These are phyloP conservation scores for Austrolebias charrua DNA, from an alignment of 2,797 vertebrate genomes.

Conservation along the genomic window DNA sequence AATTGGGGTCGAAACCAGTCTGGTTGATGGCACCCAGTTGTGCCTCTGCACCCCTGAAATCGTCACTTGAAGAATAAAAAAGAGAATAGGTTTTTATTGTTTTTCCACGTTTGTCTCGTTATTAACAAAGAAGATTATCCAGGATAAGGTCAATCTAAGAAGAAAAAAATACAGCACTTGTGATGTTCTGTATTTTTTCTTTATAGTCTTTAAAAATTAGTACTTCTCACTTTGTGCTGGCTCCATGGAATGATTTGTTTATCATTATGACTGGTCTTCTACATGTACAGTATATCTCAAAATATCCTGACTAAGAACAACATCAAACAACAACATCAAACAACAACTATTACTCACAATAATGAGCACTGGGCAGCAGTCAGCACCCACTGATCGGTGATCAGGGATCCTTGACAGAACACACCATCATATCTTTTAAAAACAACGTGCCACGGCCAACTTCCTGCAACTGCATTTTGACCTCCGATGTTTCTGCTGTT, in stretches of 20 bases:
- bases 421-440: accelerated
- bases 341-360: neutral
- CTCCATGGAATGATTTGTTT: neutral
- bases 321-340: neutral
- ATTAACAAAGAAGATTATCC: neutral
- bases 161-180: too few species aligned
- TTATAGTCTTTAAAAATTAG: neutral
- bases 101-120: too few species aligned
- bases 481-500: slow-evolving; percentile 27
- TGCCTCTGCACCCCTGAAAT: accelerated
- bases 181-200: too few species aligned
- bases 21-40: slow-evolving; percentile 24
- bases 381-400: slow-evolving; percentile 38
- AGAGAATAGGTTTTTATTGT: too few species aligned
- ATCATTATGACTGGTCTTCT: neutral
- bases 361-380: slow-evolving; percentile 14
- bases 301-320: too few species aligned
- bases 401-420: slow-evolving; percentile 41
- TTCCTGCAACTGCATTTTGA: neutral
- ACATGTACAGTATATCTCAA: too few species aligned
- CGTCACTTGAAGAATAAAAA: neutral
- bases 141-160: too few species aligned
- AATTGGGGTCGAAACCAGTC: neutral
- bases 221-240: neutral
- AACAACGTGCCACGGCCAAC: slow-evolving; percentile 45